A percentile compares a stretch with the other conserved stretches of the same genome.
phyloP scores from a whole-genome alignment of 2,888 invertebrate species.

The Drosophila paramelanica region DNA sequence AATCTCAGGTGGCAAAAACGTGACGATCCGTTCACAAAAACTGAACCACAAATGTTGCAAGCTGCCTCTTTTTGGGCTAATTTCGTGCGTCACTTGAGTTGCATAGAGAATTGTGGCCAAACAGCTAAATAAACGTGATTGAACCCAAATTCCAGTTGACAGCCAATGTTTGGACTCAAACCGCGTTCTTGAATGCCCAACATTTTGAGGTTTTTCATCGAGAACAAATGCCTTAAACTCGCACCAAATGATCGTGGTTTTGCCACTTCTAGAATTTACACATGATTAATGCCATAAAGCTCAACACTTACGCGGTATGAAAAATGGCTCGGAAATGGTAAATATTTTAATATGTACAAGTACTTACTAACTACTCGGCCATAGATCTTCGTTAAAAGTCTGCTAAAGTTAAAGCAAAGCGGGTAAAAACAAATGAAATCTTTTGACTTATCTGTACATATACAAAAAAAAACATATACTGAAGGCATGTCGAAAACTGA shows the following conservation, averaged over 20 bases:
- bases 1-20: slow-evolving; percentile 68
- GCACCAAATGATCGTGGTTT: not conserved
- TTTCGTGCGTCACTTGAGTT: slow-evolving; percentile 62
- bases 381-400: slow-evolving; percentile 1
- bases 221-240: too few species aligned
- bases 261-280: not conserved
- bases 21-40: slow-evolving; percentile 48
- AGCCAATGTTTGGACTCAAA: slow-evolving; percentile 26
- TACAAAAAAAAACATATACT: not conserved
- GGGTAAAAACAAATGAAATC: not conserved
- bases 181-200: slow-evolving; percentile 18
- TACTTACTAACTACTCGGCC: not conserved
- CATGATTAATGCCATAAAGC: slow-evolving; percentile 26
- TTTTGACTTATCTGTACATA: not conserved
- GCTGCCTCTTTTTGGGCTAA: slow-evolving; percentile 56
- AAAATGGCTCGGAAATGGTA: slow-evolving; percentile 21
- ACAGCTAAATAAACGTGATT: slow-evolving; percentile 34
- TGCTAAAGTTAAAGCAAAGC: not conserved
- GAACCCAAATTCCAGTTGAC: slow-evolving; percentile 40
- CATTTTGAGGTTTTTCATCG: not conserved
- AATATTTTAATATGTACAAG: slow-evolving; percentile 15
- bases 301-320: slow-evolving; percentile 8
- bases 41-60: slow-evolving; percentile 55
- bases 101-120: slow-evolving; percentile 31
- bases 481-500: not conserved